phyloP scores from a whole-genome alignment of 2,888 invertebrate genomes.

The Drosophila kambysellisi region DNA sequence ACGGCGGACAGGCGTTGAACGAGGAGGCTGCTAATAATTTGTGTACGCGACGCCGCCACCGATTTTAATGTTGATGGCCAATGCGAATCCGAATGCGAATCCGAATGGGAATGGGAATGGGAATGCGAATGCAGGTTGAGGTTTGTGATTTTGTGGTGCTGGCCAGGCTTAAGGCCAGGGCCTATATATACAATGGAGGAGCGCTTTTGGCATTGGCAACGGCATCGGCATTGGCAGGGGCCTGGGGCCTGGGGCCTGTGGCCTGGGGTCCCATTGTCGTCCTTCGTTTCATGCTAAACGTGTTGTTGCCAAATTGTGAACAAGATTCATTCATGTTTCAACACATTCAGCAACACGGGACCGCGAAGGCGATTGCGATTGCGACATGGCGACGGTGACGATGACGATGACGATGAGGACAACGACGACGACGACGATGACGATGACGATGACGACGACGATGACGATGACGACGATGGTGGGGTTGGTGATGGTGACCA shows the following conservation, averaged over 20 bases:
- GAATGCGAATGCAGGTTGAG: constrained; percentile 32
- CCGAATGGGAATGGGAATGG: constrained; percentile 5
- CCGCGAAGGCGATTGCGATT: constrained; percentile 1
- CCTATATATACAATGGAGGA: constrained; percentile 36
- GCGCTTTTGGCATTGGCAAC: constrained; percentile 43
- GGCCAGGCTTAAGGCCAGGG: constrained; percentile 24
- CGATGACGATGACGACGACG: too few relatives aligned
- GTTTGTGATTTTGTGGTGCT: constrained; percentile 10
- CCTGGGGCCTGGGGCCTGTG: not conserved
- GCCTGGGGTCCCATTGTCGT: constrained; percentile 54
- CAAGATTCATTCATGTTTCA: constrained; percentile 84
- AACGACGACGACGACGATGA: too few relatives aligned
- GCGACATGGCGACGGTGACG: not conserved
- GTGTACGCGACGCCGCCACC: constrained; percentile 74
- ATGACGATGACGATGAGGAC: not conserved
- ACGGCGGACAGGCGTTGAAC: constrained; percentile 22
- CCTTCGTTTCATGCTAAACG: constrained; percentile 78
- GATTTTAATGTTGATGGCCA: constrained; percentile 13
- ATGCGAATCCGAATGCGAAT: not conserved
- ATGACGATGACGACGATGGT: not conserved
- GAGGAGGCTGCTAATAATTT: constrained; percentile 76
- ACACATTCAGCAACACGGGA: constrained; percentile 76
- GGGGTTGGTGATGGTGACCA: not conserved
- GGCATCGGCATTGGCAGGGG: too few relatives aligned
- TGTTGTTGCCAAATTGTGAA: constrained; percentile 83